Evolutionary conservation across 2,888 invertebrate genomes (phyloP).

Genomic region (Mesorhabditis spiculigera): DNA sequence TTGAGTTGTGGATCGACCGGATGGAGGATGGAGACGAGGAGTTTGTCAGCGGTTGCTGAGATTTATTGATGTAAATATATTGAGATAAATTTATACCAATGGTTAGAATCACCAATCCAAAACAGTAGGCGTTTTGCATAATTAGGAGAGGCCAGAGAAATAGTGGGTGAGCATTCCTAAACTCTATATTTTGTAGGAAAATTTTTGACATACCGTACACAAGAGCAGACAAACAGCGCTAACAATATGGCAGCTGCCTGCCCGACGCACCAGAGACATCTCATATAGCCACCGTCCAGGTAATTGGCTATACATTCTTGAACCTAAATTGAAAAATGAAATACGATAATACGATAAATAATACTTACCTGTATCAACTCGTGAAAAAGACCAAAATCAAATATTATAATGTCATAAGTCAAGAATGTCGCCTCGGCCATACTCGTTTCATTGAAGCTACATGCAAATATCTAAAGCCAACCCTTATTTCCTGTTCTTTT

Average conservation of each 20-base stretch:
- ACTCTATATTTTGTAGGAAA: neutral
- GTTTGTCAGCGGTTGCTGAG: conserved; percentile 23
- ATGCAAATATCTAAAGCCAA: conserved; percentile 39
- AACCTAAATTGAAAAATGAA: conserved; percentile 27
- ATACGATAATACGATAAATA: neutral
- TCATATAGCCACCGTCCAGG: conserved; percentile 50
- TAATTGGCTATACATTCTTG: conserved; percentile 54
- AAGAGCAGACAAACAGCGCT: neutral
- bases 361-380: conserved; percentile 38
- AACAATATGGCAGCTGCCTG: conserved; percentile 27
- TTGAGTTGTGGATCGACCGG: conserved; percentile 43
- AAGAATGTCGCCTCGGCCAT: conserved; percentile 36
- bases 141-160: conserved; percentile 45
- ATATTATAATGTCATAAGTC: conserved; percentile 45
- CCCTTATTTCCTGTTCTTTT: neutral
- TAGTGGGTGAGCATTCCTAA: conserved; percentile 39
- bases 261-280: conserved; percentile 47
- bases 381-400: conserved; percentile 49
- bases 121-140: conserved; percentile 51
- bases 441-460: conserved; percentile 42
- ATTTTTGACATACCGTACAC: neutral
- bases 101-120: conserved; percentile 49
- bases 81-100: conserved; percentile 28
- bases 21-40: conserved; percentile 39
- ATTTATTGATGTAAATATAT: neutral